A percentile compares a stretch with the other conserved stretches of the same genome.
Evolutionary conservation across 2,797 vertebrate species (phyloP).

Genomic region (Cottoperca gobio): DNA sequence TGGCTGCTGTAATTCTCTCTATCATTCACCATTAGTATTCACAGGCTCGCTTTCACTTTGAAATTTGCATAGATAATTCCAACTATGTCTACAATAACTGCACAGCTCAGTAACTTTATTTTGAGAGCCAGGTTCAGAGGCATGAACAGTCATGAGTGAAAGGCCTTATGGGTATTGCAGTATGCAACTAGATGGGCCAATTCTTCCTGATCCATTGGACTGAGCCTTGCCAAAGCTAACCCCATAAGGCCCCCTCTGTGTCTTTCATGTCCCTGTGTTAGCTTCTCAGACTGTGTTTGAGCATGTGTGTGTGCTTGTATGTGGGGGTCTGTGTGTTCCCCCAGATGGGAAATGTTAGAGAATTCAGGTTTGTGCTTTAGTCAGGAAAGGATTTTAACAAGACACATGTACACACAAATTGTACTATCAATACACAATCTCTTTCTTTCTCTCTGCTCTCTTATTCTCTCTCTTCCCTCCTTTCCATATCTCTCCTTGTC

Average conservation of each 20-base stretch:
- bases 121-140: slow-evolving; percentile 60
- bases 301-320: slow-evolving; percentile 13
- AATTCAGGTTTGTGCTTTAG: slow-evolving; percentile 18
- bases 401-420: slow-evolving; percentile 21
- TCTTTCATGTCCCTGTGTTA: slow-evolving; percentile 69
- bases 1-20: slow-evolving; percentile 61
- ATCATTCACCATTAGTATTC: slow-evolving; percentile 69
- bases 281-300: slow-evolving; percentile 43
- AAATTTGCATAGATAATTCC: slow-evolving; percentile 76
- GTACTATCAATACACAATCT: slow-evolving; percentile 41
- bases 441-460: slow-evolving; percentile 6
- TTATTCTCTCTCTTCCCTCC: slow-evolving; percentile 1
- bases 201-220: slow-evolving; percentile 65
- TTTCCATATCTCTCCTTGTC: slow-evolving; percentile 64
- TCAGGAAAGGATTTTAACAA: slow-evolving; percentile 37
- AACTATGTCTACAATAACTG: slow-evolving; percentile 70
- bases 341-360: slow-evolving; percentile 15
- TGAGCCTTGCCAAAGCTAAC: slow-evolving; percentile 60
- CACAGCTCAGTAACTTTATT: slow-evolving; percentile 68
- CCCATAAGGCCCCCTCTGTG: slow-evolving; percentile 65
- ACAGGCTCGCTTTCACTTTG: slow-evolving; percentile 39
- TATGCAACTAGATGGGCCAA: slow-evolving; percentile 59
- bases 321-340: slow-evolving; percentile 1
- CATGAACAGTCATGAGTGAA: slow-evolving; percentile 55
- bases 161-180: slow-evolving; percentile 61